A percentile compares a stretch with the other conserved stretches of the same genome.
Evolutionary conservation across 2,797 vertebrate genomes (phyloP).

Genomic region (Oophaga sylvatica): DNA sequence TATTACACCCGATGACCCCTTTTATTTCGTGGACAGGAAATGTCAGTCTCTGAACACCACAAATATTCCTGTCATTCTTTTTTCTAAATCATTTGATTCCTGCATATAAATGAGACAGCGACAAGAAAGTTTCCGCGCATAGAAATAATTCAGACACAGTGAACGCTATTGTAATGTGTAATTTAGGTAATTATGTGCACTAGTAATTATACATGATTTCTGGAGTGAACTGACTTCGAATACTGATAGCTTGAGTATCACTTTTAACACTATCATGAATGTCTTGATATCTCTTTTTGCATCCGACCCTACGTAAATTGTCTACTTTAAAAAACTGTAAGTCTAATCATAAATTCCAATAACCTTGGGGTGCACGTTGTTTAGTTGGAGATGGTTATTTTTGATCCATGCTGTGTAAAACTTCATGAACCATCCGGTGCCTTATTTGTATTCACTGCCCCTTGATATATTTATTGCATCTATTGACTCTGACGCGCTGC

Average conservation of each 20-base stretch:
- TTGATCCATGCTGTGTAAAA: not conserved
- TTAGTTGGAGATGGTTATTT: not conserved
- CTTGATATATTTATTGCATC: not conserved
- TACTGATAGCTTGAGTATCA: constrained; percentile 38
- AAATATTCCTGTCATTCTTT: constrained; percentile 20
- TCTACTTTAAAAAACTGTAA: not conserved
- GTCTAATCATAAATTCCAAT: not conserved
- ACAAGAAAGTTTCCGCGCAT: constrained; percentile 32
- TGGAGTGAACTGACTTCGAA: constrained; percentile 43
- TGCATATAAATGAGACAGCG: constrained; percentile 37
- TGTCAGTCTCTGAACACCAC: constrained; percentile 1
- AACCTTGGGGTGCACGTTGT: not conserved
- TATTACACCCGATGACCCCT: constrained; percentile 2
- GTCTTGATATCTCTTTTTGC: not conserved
- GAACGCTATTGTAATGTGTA: constrained; percentile 42
- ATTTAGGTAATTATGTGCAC: constrained; percentile 52
- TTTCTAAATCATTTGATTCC: constrained; percentile 12
- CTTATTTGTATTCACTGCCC: not conserved
- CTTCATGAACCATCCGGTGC: not conserved
- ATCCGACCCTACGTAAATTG: not conserved
- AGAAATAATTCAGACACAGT: constrained; percentile 31
- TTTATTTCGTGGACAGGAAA: not conserved
- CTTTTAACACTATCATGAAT: constrained; percentile 32
- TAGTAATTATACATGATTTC: constrained; percentile 47
- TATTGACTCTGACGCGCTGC: not conserved